phyloP scores from a whole-genome alignment of 2,888 invertebrate genomes.

The Allophyes oxyacanthae region DNA sequence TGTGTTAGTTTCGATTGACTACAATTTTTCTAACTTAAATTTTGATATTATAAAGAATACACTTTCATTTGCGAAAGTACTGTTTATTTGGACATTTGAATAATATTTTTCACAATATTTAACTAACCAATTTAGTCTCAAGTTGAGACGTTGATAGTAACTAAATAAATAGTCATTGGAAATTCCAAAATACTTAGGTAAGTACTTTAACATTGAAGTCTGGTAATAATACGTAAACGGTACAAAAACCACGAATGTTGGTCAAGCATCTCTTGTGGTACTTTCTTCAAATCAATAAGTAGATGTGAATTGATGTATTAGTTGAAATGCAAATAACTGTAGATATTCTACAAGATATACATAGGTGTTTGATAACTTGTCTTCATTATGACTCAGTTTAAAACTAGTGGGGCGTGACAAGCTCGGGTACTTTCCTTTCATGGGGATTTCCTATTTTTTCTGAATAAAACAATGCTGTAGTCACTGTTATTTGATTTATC shows the following conservation, averaged over 20 bases:
- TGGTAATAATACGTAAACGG: constrained; percentile 47
- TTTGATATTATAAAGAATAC: constrained; percentile 11
- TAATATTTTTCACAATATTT: constrained; percentile 19
- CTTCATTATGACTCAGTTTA: constrained; percentile 7
- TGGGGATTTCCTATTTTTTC: constrained; percentile 15
- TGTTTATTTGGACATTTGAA: constrained; percentile 23
- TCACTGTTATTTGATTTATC: constrained; percentile 38
- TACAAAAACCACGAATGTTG: constrained; percentile 59
- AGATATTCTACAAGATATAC: constrained; percentile 25
- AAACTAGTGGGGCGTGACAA: constrained; percentile 22
- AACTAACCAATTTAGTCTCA: constrained; percentile 7
- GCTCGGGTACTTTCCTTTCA: constrained; percentile 21
- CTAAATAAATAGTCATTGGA: constrained; percentile 36
- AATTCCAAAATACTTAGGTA: constrained; percentile 22
- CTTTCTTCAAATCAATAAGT: constrained; percentile 63
- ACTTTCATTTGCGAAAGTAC: constrained; percentile 42
- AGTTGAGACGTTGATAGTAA: constrained; percentile 19
- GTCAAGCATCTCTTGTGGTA: constrained; percentile 64
- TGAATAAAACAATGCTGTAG: constrained; percentile 29
- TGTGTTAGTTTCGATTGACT: constrained; percentile 61
- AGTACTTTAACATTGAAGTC: constrained; percentile 35
- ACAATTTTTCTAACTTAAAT: constrained; percentile 6
- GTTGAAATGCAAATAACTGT: constrained; percentile 47
- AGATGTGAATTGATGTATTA: constrained; percentile 49
- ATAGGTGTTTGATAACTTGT: constrained; percentile 26